phyloP scores from a whole-genome alignment of 2,888 invertebrate species.

The Oscheius sp. region DNA sequence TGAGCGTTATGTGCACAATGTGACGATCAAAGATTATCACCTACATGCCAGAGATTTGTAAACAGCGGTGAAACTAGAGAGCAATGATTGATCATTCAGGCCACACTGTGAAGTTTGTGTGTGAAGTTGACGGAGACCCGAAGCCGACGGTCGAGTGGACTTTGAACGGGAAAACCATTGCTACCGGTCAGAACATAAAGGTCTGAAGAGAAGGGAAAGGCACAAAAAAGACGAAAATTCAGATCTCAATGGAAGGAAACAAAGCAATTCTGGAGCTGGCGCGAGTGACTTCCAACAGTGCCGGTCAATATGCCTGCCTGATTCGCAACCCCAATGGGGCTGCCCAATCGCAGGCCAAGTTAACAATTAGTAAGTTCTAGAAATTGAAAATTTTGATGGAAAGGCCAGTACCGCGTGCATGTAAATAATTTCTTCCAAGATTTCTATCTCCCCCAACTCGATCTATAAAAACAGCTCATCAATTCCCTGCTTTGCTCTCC shows the following conservation, averaged over 20 bases:
- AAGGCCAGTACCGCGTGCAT: slow-evolving; percentile 29
- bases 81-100: slow-evolving; percentile 37
- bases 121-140: slow-evolving; percentile 70
- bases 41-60: neutral
- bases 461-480: slow-evolving; percentile 19
- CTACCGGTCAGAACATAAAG: slow-evolving; percentile 56
- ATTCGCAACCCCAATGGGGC: slow-evolving; percentile 70
- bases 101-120: slow-evolving; percentile 69
- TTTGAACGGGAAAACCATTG: slow-evolving; percentile 67
- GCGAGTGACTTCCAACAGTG: slow-evolving; percentile 63
- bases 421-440: slow-evolving; percentile 16
- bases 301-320: slow-evolving; percentile 68
- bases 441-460: slow-evolving; percentile 23
- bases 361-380: slow-evolving; percentile 54
- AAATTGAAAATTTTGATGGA: neutral
- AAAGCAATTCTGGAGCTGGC: slow-evolving; percentile 67
- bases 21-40: slow-evolving; percentile 25
- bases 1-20: neutral
- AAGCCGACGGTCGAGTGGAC: slow-evolving; percentile 69
- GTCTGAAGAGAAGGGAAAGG: slow-evolving; percentile 25
- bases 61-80: no score
- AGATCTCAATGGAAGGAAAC: slow-evolving; percentile 68
- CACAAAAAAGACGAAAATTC: slow-evolving; percentile 17
- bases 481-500: slow-evolving; percentile 34
- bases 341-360: slow-evolving; percentile 69